Conservation (phyloP, 2,888 invertebrate species). For the Oligia fasciuncula region DNA sequence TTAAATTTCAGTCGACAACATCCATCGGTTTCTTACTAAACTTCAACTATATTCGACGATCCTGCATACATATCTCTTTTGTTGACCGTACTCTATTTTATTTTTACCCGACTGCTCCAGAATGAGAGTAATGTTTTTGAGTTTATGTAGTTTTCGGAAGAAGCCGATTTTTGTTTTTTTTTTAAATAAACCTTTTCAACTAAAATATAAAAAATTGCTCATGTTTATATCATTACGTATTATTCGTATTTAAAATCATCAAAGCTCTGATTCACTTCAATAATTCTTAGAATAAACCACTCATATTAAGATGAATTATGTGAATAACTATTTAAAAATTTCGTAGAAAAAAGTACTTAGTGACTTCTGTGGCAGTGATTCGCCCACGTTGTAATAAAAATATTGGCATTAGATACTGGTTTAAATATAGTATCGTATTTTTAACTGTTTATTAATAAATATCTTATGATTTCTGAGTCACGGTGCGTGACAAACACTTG, state of each 20-base stretch:
- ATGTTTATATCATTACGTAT: not conserved
- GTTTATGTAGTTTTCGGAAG: not conserved
- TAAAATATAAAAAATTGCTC: not conserved
- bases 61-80: too few species aligned
- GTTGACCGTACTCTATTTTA: not conserved
- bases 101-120: not conserved
- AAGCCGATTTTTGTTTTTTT: not conserved
- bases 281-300: conserved; percentile 36
- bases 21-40: too few species aligned
- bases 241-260: conserved; percentile 1
- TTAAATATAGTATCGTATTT: conserved; percentile 61
- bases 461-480: conserved; percentile 53
- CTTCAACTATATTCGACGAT: too few species aligned
- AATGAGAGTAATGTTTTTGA: not conserved
- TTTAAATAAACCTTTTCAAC: too few species aligned
- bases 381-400: conserved; percentile 59
- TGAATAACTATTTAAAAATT: conserved; percentile 25
- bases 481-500: conserved; percentile 27
- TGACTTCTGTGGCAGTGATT: conserved; percentile 39
- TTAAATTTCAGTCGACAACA: too few species aligned
- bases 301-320: conserved; percentile 35
- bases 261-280: conserved; percentile 29
- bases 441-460: conserved; percentile 62
- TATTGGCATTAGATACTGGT: conserved; percentile 53
- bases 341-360: conserved; percentile 35